Percentiles rank a stretch among this genome's conserved stretches.
Conservation (phyloP, 2,888 invertebrate species). For the Agrilus biguttatus region DNA sequence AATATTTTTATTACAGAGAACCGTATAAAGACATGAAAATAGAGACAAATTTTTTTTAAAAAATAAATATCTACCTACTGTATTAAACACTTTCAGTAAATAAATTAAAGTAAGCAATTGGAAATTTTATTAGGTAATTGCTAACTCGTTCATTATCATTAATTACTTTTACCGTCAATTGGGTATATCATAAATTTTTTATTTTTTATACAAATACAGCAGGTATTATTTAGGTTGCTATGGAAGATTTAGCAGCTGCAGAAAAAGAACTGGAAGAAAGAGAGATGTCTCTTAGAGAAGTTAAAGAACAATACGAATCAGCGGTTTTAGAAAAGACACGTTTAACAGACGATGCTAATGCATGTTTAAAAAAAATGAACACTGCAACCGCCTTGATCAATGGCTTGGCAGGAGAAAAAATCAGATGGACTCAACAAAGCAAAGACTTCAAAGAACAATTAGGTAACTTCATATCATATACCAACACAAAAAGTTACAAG, state of each 20-base stretch:
- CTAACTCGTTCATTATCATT: too few species aligned
- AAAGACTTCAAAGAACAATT: constrained; percentile 84
- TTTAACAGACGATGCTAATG: constrained; percentile 82
- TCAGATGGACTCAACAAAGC: constrained; percentile 88
- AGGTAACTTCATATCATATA: constrained; percentile 30
- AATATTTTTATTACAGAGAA: too few species aligned
- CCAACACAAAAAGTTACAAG: too few species aligned
- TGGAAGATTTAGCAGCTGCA: constrained; percentile 77
- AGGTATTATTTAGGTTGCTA: constrained; percentile 47
- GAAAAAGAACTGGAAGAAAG: constrained; percentile 82
- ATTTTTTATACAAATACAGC: too few species aligned
- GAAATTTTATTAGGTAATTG: too few species aligned
- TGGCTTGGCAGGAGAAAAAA: constrained; percentile 81
- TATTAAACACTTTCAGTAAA: too few species aligned
- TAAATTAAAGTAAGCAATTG: too few species aligned
- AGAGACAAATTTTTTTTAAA: too few species aligned
- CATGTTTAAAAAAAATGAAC: constrained; percentile 89
- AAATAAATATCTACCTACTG: too few species aligned
- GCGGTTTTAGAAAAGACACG: constrained; percentile 88
- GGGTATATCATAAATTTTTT: too few species aligned
- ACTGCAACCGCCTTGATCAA: constrained; percentile 91
- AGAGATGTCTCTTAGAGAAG: constrained; percentile 75
- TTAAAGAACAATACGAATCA: constrained; percentile 84
- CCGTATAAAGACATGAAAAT: too few species aligned
- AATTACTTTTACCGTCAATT: too few species aligned